These are phyloP conservation scores for Parthenolecanium corni DNA, from an alignment of 2,888 invertebrate genomes.

Conservation along the genomic window DNA sequence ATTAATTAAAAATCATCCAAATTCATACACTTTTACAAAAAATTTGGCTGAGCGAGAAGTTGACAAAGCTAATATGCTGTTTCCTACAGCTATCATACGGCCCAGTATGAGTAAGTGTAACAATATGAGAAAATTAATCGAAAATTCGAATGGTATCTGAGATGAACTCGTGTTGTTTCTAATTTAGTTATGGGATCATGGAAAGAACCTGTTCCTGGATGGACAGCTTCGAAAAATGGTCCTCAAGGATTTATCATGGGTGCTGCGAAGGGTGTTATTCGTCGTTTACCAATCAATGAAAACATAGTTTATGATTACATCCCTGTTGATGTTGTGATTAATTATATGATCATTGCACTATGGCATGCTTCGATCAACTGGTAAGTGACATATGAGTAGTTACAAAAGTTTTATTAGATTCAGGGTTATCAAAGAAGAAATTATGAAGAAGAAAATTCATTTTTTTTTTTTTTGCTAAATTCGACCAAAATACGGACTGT, in stretches of 20 bases:
- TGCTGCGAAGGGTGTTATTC: slow-evolving; percentile 75
- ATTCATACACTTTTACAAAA: slow-evolving; percentile 93
- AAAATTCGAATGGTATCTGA: background rate
- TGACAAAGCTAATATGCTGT: slow-evolving; percentile 50
- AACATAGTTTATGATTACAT: slow-evolving; percentile 79
- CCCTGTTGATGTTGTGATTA: slow-evolving; percentile 85
- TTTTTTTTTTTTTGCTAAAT: no score
- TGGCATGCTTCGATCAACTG: slow-evolving; percentile 47
- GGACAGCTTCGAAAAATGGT: slow-evolving; percentile 94
- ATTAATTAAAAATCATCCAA: slow-evolving; percentile 66
- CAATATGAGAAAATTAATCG: background rate
- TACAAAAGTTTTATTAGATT: no score
- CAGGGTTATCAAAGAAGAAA: no score
- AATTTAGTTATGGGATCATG: slow-evolving; percentile 64
- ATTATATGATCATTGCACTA: slow-evolving; percentile 68
- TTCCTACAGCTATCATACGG: slow-evolving; percentile 74
- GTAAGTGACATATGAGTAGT: no score
- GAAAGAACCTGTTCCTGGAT: slow-evolving; percentile 77
- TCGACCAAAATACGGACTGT: no score
- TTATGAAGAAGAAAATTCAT: no score
- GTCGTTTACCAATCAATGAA: slow-evolving; percentile 67
- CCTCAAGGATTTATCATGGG: slow-evolving; percentile 87
- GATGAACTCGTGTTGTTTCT: no score
- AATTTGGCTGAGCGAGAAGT: slow-evolving; percentile 87
- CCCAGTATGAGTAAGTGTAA: slow-evolving; percentile 79